Evolutionary conservation across 2,888 invertebrate genomes (phyloP).

Genomic region (Epinotia nisella): DNA sequence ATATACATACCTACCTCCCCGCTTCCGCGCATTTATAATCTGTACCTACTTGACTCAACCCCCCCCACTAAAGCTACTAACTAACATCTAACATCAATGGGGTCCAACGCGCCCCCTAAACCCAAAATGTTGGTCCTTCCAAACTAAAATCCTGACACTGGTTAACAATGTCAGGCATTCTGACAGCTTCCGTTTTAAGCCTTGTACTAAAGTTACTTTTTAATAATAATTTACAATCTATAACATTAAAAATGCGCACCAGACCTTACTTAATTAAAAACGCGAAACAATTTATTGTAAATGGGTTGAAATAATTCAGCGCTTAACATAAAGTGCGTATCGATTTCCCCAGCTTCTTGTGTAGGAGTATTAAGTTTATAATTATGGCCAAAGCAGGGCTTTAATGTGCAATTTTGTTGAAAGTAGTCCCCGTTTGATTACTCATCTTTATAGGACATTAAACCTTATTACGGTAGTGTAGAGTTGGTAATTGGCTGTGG

Average conservation of each 20-base stretch:
- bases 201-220: no score
- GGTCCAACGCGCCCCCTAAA: no score
- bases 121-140: no score
- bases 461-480: neutral
- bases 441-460: neutral
- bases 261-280: slow-evolving; percentile 13
- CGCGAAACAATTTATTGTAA: slow-evolving; percentile 26
- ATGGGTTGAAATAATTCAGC: slow-evolving; percentile 44
- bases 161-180: no score
- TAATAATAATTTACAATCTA: no score
- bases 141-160: no score
- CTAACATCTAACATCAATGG: no score
- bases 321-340: slow-evolving; percentile 42
- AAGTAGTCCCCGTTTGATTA: slow-evolving; percentile 47
- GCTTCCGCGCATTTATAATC: no score
- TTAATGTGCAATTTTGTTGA: slow-evolving; percentile 56
- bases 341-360: slow-evolving; percentile 31
- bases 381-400: slow-evolving; percentile 50
- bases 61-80: no score
- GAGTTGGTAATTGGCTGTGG: slow-evolving; percentile 43
- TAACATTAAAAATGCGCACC: neutral
- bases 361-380: slow-evolving; percentile 47
- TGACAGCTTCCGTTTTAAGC: no score
- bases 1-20: no score
- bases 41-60: no score